Percentiles rank a stretch among this genome's conserved stretches.
These are phyloP conservation scores for Peromyscus californicus DNA, from an alignment of 2,113 vertebrate species.

Conservation along the genomic window DNA sequence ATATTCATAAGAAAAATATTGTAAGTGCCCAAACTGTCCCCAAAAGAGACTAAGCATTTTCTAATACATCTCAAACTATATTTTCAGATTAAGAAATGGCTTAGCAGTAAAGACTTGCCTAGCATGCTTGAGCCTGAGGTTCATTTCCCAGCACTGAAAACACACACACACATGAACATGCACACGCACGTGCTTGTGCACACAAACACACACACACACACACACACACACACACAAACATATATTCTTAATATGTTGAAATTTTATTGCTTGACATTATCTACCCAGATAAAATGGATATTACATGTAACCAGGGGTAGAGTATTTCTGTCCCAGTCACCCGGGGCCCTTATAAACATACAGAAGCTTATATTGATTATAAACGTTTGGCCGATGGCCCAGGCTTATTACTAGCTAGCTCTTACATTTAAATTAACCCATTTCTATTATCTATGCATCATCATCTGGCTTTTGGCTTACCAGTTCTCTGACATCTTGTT, in stretches of 20 bases:
- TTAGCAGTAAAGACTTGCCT: neutral
- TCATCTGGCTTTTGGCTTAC: too few relatives aligned
- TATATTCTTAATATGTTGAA: neutral
- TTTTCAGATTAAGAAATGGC: neutral
- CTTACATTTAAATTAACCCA: too few relatives aligned
- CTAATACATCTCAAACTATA: slow-evolving; percentile 15
- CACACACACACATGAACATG: neutral
- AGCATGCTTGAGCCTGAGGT: neutral
- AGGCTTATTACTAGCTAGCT: too few relatives aligned
- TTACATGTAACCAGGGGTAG: neutral
- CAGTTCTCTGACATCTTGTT: too few relatives aligned
- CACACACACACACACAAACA: neutral
- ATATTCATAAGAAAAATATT: slow-evolving; percentile 51
- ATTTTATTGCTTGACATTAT: neutral
- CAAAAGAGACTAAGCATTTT: neutral
- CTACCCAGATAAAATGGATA: neutral
- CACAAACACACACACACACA: neutral
- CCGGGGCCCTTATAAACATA: too few relatives aligned
- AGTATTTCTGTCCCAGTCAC: too few relatives aligned
- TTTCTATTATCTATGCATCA: too few relatives aligned
- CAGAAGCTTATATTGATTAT: too few relatives aligned
- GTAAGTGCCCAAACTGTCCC: neutral
- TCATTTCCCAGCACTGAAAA: neutral
- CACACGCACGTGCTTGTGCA: neutral
- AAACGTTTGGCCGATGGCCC: too few relatives aligned